These are phyloP conservation scores for Drosophila repletoides DNA, from an alignment of 1,140 invertebrate species.

Conservation along the genomic window DNA sequence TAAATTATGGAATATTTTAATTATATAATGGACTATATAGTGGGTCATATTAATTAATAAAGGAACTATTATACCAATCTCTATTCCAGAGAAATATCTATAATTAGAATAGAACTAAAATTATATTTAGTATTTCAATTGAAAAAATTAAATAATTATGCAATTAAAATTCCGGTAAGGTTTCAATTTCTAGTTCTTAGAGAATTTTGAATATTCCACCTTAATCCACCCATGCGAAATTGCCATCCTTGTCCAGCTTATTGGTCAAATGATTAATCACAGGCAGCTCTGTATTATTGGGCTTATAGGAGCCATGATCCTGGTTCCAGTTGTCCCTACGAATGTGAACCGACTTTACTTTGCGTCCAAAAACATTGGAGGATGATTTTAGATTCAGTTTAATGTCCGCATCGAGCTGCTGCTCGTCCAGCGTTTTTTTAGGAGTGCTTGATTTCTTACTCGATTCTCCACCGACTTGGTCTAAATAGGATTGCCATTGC, in stretches of 20 bases:
- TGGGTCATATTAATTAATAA: too few relatives aligned
- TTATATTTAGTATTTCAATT: too few relatives aligned
- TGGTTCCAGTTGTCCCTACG: conserved; percentile 20
- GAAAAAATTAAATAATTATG: too few relatives aligned
- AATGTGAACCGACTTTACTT: conserved; percentile 37
- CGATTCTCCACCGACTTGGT: conserved; percentile 55
- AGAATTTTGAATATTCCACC: too few relatives aligned
- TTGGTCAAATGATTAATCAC: conserved; percentile 5
- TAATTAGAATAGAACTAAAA: too few relatives aligned
- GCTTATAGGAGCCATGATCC: conserved; percentile 51
- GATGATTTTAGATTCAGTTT: conserved; percentile 39
- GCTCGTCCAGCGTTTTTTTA: conserved; percentile 19
- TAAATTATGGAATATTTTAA: too few relatives aligned
- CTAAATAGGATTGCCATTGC: conserved; percentile 74
- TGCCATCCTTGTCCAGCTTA: conserved; percentile 63
- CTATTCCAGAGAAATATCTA: too few relatives aligned
- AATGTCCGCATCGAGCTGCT: conserved; percentile 37
- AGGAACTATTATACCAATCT: too few relatives aligned
- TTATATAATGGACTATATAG: too few relatives aligned
- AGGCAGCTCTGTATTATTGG: conserved; percentile 64
- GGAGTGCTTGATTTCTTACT: conserved; percentile 3
- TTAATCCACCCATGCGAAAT: conserved; percentile 78
- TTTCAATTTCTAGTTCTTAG: too few relatives aligned
- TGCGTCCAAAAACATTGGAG: conserved; percentile 57
- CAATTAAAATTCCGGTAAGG: too few relatives aligned